These are phyloP conservation scores for Cynodonichthys magdalenae DNA, from an alignment of 2,797 vertebrate genomes.

Conservation along the genomic window DNA sequence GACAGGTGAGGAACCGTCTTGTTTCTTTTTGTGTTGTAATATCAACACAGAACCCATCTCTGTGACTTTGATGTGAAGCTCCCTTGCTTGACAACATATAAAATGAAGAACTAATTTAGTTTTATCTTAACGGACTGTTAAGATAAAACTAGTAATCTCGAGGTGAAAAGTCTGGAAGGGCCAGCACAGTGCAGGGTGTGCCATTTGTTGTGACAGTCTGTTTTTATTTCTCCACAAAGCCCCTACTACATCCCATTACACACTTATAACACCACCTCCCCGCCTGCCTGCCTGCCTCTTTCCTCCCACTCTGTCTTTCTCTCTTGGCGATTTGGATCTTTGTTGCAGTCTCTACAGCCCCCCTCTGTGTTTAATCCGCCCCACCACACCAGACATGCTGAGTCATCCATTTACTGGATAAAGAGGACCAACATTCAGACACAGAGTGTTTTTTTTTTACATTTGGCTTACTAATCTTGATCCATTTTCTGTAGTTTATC, in stretches of 20 bases:
- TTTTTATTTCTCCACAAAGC: conserved; percentile 60
- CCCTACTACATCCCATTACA: conserved; percentile 52
- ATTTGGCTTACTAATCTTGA: not conserved
- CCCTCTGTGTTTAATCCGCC: conserved; percentile 21
- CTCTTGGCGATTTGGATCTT: conserved; percentile 42
- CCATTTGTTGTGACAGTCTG: not conserved
- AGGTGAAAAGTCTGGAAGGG: conserved; percentile 12
- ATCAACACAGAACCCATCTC: not conserved
- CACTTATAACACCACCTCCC: conserved; percentile 54
- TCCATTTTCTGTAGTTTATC: conserved; percentile 22
- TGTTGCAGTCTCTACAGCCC: conserved; percentile 26
- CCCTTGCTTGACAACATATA: not conserved
- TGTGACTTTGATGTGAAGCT: not conserved
- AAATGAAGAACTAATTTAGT: no score
- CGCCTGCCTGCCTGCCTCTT: conserved; percentile 44
- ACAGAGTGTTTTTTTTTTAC: conserved; percentile 13
- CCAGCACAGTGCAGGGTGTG: no score
- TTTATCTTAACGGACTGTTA: not conserved
- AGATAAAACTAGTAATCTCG: not conserved
- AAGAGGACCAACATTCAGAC: conserved; percentile 33
- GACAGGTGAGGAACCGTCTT: conserved; percentile 75
- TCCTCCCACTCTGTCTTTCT: conserved; percentile 32
- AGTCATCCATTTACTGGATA: conserved; percentile 53
- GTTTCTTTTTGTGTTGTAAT: not conserved
- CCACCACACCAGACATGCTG: conserved; percentile 56